phyloP scores from a whole-genome alignment of 1,140 invertebrate genomes.

The Tribolium madens region DNA sequence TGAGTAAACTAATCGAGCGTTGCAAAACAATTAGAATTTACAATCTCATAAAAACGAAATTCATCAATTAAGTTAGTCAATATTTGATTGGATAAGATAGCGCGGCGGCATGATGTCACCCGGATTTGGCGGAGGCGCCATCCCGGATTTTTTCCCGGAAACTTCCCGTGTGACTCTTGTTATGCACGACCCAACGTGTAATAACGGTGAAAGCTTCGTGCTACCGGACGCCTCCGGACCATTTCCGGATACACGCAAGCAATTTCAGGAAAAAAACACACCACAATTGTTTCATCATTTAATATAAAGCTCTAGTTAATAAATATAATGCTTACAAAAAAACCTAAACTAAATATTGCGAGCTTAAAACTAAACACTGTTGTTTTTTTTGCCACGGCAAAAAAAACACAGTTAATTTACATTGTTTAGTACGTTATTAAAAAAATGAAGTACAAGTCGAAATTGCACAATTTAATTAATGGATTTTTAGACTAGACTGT shows the following conservation, averaged over 20 bases:
- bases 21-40: no score
- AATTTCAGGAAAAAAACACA: conserved; percentile 29
- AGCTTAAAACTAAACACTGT: conserved; percentile 9
- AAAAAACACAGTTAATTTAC: conserved; percentile 36
- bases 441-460: conserved; percentile 41
- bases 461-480: conserved; percentile 41
- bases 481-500: conserved; percentile 57
- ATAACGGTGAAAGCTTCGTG: conserved; percentile 50
- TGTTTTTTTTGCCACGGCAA: conserved; percentile 30
- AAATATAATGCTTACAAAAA: conserved; percentile 36
- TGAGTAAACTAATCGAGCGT: no score
- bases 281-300: neutral
- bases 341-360: conserved; percentile 41
- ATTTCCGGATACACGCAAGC: conserved; percentile 1
- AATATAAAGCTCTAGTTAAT: conserved; percentile 46
- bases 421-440: conserved; percentile 40
- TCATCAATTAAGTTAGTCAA: neutral
- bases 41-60: no score
- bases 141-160: neutral
- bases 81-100: neutral
- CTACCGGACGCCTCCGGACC: conserved; percentile 23
- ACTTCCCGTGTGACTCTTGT: conserved; percentile 43
- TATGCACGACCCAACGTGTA: conserved; percentile 45
- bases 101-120: neutral
- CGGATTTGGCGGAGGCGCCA: neutral